Evolutionary conservation across 2,113 vertebrate genomes (phyloP), one percentile per base, ranked within the genome.

Genomic region (Lampris incognitus): DNA sequence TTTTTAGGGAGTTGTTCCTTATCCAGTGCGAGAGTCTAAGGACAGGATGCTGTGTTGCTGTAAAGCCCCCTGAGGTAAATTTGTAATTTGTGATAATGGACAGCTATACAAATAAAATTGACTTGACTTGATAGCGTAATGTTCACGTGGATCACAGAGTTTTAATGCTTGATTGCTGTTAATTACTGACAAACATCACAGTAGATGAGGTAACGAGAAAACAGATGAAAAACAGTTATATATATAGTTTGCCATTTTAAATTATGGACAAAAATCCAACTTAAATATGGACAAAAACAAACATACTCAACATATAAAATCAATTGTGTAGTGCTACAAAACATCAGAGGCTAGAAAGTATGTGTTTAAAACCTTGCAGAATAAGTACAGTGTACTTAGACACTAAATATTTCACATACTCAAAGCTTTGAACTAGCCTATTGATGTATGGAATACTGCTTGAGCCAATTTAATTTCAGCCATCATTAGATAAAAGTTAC

Each of bases 271-370:
- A 24, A 24, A 24, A 24, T 24, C 0, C 24, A 24, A 24, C 24
- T 24, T 24, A 24, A 24, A 37, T 58, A 42, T 60, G n/a, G 63
- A 63, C 24, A 76, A 75, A 46, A 71, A 57, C 38, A 71, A 64
- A 24, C 24, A 74, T 71, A 59, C 5, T 9, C 6, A 51, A 7
- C 44, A 50, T 58, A 66, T 8, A 61, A 65, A 78, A 61, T 62
- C 9, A 38, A 49, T 76, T 74, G 24, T 41, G 42, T 36, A 11
- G 37, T 60, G 24, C 24, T 24, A 24, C 24, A 24, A 24, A 24
- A 5, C 9, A 73, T 56, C 39, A 61, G 6, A 78, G 46, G 5
- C 9, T 40, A 70, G 0, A 48, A 44, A 46, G 4, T 46, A 46
- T 7, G 7, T 4, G 7, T 60, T 50, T 1, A 79, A 61, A 65